Base-by-base conservation (phyloP, 2,888 invertebrate species). In the Xestobium rufovillosum region DNA sequence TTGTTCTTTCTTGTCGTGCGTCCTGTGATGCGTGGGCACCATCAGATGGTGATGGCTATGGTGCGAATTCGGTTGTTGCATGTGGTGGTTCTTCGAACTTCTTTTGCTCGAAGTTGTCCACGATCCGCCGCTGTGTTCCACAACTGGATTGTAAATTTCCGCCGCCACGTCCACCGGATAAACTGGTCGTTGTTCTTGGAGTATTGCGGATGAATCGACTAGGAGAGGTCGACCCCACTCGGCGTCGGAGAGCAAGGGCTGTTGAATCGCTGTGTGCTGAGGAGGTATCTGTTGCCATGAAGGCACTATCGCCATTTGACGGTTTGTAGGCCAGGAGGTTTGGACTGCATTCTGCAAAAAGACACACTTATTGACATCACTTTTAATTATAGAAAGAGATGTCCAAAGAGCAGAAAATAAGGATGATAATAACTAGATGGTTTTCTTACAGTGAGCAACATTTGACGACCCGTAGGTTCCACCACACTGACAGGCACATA, bases 401-500 rank as follows among this genome's bases (percentile, higher is more conserved):
- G 23, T n/a, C 23, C n/a, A 6, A 19, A 19, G 23, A n/a, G 11
- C 10, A 27, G 11, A 27, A 34, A 23, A 27, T 14, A 11, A 17
- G n/a, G 19, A 29, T 34, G 8, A 26, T 11, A 26, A 35, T 9
- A 34, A 29, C 11, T 28, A 10, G 60, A n/a, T n/a, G n/a, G n/a
- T n/a, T n/a, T n/a, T n/a, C 70, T 65, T 66, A 77, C 78, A 29
- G 83, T 80, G 25, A 85, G 67, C 41, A 87, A 65, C 81, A 86
- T 86, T 59, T 83, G 82, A 48, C 84, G 73, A 14, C 83, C 84
- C 45, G 79, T 78, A 48, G 87, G 89, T 55, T 88, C 88, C 31
- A 94, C 88, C 72, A 94, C 89, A 32, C 92, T 92, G 34, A 94
- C 92, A 17, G 94, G 91, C 50, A 80, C 90, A 65, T 92, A 91